Evolutionary conservation across 2,888 invertebrate genomes (phyloP).

Genomic region (Euplexia lucipara): DNA sequence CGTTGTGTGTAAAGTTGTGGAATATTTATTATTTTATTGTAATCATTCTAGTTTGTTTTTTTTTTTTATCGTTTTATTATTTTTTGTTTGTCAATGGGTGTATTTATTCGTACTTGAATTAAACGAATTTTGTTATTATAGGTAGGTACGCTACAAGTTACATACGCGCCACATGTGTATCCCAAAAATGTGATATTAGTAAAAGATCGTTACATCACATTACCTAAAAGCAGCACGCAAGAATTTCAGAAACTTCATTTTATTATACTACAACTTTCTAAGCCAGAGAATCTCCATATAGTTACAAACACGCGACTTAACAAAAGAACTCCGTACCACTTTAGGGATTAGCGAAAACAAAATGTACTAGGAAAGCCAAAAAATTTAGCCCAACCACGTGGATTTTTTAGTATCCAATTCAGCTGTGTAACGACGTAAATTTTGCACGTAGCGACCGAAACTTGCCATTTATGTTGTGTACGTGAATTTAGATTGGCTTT

Average conservation of each 20-base stretch:
- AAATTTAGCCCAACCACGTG: conserved; percentile 4
- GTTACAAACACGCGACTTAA: not conserved
- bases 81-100: too few relatives aligned
- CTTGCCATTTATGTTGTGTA: conserved; percentile 46
- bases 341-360: conserved; percentile 18
- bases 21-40: too few relatives aligned
- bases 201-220: not conserved
- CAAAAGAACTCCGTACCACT: conserved; percentile 7
- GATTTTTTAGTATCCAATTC: conserved; percentile 47
- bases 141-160: too few relatives aligned
- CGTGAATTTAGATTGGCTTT: conserved; percentile 62
- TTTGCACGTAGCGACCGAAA: conserved; percentile 47
- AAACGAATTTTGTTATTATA: too few relatives aligned
- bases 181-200: too few relatives aligned
- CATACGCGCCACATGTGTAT: too few relatives aligned
- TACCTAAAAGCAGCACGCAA: not conserved
- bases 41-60: too few relatives aligned
- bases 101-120: too few relatives aligned
- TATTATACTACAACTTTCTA: not conserved
- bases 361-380: not conserved
- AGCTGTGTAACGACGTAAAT: conserved; percentile 49
- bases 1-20: too few relatives aligned
- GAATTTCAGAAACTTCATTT: not conserved
- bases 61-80: too few relatives aligned
- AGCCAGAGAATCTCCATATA: not conserved